Base-by-base conservation (phyloP, 2,888 invertebrate species). In the Lochmaea crataegi region DNA sequence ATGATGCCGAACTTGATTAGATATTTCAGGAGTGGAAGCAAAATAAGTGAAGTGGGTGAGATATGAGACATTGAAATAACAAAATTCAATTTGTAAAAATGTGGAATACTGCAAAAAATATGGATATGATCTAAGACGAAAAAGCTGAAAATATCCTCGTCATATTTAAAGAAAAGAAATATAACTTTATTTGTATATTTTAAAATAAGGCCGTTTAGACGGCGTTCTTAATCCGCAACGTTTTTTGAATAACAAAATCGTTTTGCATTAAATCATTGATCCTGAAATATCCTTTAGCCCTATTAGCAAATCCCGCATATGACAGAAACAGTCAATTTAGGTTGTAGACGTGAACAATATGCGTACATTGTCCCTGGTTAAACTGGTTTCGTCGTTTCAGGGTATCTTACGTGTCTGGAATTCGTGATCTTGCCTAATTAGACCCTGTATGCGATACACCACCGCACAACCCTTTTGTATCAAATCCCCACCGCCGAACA, bases 401-500 rank as follows among this genome's bases (percentile, higher is more conserved):
- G 45, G 64, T 32, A 66, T 72, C 70, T 72, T 80, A 78, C 80
- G 78, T 80, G 82, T 78, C 74, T 77, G 65, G 81, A 82, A 82
- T 82, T 80, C 80, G 79, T 77, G 79, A 82, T 80, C 76, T 70
- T 75, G 77, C 74, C 79, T 82, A 82, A 82, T 82, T 82, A 82
- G 79, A 78, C 78, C 77, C 70, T 75, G 76, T 76, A 77, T 68
- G 67, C 74, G 75, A 75, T 74, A 75, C 76, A 73, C 60, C 66
- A 65, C 71, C 73, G 72, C 74, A 71, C 32, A 32, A 75, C 74
- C 78, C 76, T 74, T 75, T 77, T 76, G 78, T 78, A 76, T 75
- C 68, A 60, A 60, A 60, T 60, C 75, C 66, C 67, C 75, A 71
- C 78, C 74, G 60, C 71, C 60, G 70, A 76, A 75, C 74, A 69